Evolutionary conservation across 2,888 invertebrate genomes (phyloP).

Genomic region (Dynastes maya): DNA sequence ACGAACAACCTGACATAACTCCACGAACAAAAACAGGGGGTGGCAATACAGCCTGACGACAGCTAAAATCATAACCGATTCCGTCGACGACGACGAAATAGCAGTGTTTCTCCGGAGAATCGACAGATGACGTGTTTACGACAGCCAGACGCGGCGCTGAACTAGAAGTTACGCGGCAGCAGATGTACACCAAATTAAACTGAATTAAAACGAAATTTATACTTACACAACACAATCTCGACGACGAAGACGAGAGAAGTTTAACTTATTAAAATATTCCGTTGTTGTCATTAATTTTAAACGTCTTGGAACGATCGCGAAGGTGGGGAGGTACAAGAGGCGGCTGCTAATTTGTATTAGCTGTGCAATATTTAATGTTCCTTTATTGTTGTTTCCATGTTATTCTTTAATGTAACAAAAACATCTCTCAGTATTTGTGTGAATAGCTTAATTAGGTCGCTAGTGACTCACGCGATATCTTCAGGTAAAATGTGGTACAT

Average conservation of each 20-base stretch:
- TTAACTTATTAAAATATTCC: constrained; percentile 41
- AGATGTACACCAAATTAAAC: constrained; percentile 39
- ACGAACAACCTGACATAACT: constrained; percentile 2
- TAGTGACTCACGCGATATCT: too few species aligned
- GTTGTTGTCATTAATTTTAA: constrained; percentile 35
- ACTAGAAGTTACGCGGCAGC: constrained; percentile 31
- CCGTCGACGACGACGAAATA: not conserved
- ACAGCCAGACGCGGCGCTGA: not conserved
- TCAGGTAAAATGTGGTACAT: too few species aligned
- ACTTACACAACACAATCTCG: constrained; percentile 26
- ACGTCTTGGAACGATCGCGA: constrained; percentile 16
- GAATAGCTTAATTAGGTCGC: too few species aligned
- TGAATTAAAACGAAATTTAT: constrained; percentile 31
- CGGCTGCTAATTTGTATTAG: constrained; percentile 32
- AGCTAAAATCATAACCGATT: constrained; percentile 25
- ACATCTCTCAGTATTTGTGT: too few species aligned
- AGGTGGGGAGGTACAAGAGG: not conserved
- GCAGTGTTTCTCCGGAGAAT: constrained; percentile 25
- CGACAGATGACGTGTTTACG: constrained; percentile 40
- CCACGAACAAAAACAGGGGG: not conserved
- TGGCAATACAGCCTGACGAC: not conserved
- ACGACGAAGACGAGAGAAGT: constrained; percentile 25
- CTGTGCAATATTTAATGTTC: not conserved
- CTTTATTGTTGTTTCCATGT: not conserved
- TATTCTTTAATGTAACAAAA: too few species aligned